Conservation (phyloP, 2,888 invertebrate genomes). For the Ommatoiulus sabulosus region DNA sequence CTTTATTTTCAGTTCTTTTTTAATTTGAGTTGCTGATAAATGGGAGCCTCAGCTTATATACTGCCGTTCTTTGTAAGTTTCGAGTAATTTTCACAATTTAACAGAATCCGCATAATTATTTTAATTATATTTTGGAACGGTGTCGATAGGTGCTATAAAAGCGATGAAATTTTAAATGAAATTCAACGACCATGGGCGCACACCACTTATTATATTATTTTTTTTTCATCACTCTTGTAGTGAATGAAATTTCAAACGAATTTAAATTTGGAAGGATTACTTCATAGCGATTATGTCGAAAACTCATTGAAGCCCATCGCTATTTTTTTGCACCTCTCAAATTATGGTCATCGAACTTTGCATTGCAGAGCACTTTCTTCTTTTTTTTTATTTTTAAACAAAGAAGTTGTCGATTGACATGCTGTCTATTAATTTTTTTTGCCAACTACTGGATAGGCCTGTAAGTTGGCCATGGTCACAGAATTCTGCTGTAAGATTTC, state of each 20-base stretch:
- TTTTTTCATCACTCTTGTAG: neutral
- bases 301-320: slow-evolving; percentile 30
- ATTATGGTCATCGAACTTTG: slow-evolving; percentile 36
- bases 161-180: neutral
- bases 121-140: neutral
- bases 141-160: neutral
- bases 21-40: neutral
- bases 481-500: neutral
- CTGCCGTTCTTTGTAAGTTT: neutral
- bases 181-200: neutral
- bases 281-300: slow-evolving; percentile 12
- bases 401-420: slow-evolving; percentile 34
- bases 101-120: neutral
- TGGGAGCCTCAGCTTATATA: neutral
- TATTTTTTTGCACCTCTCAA: neutral
- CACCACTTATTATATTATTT: neutral
- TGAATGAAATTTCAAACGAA: slow-evolving; percentile 26
- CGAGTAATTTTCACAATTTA: neutral
- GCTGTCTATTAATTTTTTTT: slow-evolving; percentile 26
- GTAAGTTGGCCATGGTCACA: neutral
- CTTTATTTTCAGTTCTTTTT: neutral
- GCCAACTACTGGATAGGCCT: neutral
- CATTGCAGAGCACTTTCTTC: neutral
- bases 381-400: neutral
- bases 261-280: neutral